Percentiles rank a stretch among this genome's conserved stretches.
Evolutionary conservation across 2,797 vertebrate genomes (phyloP).

Genomic region (Petrocephalus schoutedeni): DNA sequence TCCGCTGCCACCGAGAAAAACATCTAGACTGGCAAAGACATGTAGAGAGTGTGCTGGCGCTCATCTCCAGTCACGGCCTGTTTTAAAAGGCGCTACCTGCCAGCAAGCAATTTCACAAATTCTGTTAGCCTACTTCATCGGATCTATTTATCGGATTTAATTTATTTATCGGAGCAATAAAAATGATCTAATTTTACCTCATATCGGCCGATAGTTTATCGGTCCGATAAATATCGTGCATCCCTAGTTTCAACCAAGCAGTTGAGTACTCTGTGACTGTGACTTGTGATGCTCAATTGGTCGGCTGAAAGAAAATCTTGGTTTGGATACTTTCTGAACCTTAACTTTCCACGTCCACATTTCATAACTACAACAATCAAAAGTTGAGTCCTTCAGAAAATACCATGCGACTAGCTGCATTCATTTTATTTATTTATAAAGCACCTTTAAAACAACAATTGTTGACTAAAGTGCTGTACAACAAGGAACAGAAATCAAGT

Average conservation of each 20-base stretch:
- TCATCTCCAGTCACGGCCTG: no score
- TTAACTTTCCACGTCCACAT: background rate
- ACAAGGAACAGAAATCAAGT: background rate
- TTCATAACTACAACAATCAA: background rate
- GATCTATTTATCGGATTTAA: no score
- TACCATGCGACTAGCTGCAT: background rate
- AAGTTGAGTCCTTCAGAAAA: background rate
- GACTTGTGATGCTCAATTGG: background rate
- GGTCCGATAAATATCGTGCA: no score
- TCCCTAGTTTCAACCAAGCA: background rate
- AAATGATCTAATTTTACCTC: no score
- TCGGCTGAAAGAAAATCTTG: background rate
- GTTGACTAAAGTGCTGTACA: background rate
- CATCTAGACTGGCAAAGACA: no score
- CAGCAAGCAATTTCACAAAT: no score
- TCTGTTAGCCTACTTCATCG: no score
- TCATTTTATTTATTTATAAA: background rate
- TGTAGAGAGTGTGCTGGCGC: no score
- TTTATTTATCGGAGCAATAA: no score
- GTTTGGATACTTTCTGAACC: background rate
- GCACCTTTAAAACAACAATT: background rate
- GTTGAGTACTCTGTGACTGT: background rate
- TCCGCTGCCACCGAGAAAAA: no score
- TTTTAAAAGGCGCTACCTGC: no score
- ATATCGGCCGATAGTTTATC: no score